A percentile compares a stretch with the other conserved stretches of the same genome.
Evolutionary conservation across 2,888 invertebrate species (phyloP).

Genomic region (Latrodectus elegans): DNA sequence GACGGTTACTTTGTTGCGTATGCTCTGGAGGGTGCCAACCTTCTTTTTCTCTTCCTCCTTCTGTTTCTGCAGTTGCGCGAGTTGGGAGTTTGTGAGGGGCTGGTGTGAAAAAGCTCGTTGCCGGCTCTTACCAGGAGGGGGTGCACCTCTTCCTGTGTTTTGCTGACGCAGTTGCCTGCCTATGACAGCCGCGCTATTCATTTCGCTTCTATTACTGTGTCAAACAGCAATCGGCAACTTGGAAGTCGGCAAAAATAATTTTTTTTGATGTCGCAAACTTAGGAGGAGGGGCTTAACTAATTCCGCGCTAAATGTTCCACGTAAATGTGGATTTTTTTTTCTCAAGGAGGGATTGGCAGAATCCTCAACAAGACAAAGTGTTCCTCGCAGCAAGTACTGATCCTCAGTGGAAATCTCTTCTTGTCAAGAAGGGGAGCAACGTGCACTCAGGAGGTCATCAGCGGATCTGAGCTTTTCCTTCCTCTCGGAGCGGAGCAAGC

Average conservation of each 20-base stretch:
- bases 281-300: background rate
- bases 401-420: background rate
- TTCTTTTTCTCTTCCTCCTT: constrained; percentile 70
- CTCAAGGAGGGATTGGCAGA: background rate
- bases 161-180: constrained; percentile 72
- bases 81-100: constrained; percentile 54
- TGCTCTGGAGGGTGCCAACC: constrained; percentile 55
- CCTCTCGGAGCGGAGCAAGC: constrained; percentile 15
- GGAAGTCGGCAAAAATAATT: constrained; percentile 1
- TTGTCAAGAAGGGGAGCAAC: background rate
- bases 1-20: constrained; percentile 83
- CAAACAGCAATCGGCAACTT: constrained; percentile 5
- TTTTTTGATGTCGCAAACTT: constrained; percentile 1
- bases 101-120: constrained; percentile 71
- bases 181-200: constrained; percentile 72
- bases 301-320: constrained; percentile 2
- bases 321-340: background rate
- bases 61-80: constrained; percentile 68
- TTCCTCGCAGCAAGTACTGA: constrained; percentile 21
- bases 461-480: constrained; percentile 53
- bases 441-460: constrained; percentile 39
- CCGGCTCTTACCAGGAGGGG: constrained; percentile 67
- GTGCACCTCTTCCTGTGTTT: constrained; percentile 70
- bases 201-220: constrained; percentile 22
- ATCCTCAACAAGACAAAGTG: constrained; percentile 32